A percentile compares a stretch with the other conserved stretches of the same genome.
These are phyloP conservation scores for Selene dorsalis DNA, from an alignment of 2,797 vertebrate species.

Conservation along the genomic window DNA sequence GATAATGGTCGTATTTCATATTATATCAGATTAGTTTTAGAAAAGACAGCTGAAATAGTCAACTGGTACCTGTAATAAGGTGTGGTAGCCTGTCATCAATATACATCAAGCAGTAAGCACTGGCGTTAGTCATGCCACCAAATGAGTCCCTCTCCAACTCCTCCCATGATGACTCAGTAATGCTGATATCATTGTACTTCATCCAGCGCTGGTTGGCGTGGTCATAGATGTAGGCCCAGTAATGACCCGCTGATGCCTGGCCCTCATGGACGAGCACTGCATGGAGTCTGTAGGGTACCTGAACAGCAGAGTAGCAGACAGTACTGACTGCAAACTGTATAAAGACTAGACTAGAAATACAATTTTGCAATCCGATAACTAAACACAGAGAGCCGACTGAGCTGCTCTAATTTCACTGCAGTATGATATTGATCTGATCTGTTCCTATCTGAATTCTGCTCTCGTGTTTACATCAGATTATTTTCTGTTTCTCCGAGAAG, in stretches of 20 bases:
- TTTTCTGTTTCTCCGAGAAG: not conserved
- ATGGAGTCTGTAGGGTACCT: slow-evolving; percentile 95
- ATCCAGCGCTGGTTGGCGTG: slow-evolving; percentile 90
- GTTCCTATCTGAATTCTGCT: not conserved
- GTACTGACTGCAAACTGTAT: not conserved
- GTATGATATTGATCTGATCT: not conserved
- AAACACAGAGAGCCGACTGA: not conserved
- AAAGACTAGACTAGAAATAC: slow-evolving; percentile 3
- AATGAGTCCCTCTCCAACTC: slow-evolving; percentile 95
- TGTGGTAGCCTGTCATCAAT: slow-evolving; percentile 86
- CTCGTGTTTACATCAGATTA: not conserved
- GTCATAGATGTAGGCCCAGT: slow-evolving; percentile 96
- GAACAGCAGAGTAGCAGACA: not conserved
- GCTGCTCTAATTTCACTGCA: not conserved
- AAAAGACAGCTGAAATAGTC: not conserved
- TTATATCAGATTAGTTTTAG: not conserved
- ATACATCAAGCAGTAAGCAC: slow-evolving; percentile 98
- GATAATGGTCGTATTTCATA: no score
- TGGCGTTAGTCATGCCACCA: slow-evolving; percentile 94
- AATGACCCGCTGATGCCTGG: slow-evolving; percentile 96
- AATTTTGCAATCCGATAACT: not conserved
- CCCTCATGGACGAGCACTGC: slow-evolving; percentile 97
- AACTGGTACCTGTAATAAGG: slow-evolving; percentile 83
- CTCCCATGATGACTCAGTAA: slow-evolving; percentile 95
- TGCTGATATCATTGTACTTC: slow-evolving; percentile 94